Evolutionary conservation across 2,888 invertebrate species (phyloP).

Genomic region (Dryococelus australis): DNA sequence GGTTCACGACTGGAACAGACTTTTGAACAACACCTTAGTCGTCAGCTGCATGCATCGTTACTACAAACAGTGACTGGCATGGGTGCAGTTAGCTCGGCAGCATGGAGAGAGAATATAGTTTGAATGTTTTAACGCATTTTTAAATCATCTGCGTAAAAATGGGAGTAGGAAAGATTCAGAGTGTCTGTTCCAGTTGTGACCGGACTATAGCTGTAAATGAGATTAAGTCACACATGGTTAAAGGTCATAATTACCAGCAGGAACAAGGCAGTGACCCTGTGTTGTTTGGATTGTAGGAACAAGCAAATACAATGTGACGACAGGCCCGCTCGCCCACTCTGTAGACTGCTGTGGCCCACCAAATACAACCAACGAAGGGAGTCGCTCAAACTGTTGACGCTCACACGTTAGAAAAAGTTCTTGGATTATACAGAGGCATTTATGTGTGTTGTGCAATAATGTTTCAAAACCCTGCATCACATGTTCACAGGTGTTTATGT

Average conservation of each 20-base stretch:
- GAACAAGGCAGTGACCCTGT: neutral
- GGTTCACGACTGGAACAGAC: too few species aligned
- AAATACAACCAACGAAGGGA: conserved; percentile 7
- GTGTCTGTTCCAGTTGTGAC: too few species aligned
- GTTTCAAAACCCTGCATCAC: neutral
- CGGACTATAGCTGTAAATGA: too few species aligned
- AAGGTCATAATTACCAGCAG: neutral
- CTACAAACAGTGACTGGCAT: too few species aligned
- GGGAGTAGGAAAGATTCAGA: too few species aligned
- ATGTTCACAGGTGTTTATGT: neutral
- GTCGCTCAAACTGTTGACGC: neutral
- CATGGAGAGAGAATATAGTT: too few species aligned
- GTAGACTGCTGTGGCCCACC: neutral
- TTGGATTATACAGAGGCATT: neutral
- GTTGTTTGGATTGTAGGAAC: conserved; percentile 8
- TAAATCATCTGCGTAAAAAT: too few species aligned
- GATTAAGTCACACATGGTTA: neutral
- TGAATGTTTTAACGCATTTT: too few species aligned
- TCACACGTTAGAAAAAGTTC: neutral
- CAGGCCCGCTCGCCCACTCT: conserved; percentile 8
- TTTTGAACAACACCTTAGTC: too few species aligned
- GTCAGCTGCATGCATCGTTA: too few species aligned
- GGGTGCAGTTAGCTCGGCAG: too few species aligned
- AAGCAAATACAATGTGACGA: neutral
- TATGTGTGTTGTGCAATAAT: neutral